Conservation (phyloP, 2,797 vertebrate genomes). For the Labroides dimidiatus region DNA sequence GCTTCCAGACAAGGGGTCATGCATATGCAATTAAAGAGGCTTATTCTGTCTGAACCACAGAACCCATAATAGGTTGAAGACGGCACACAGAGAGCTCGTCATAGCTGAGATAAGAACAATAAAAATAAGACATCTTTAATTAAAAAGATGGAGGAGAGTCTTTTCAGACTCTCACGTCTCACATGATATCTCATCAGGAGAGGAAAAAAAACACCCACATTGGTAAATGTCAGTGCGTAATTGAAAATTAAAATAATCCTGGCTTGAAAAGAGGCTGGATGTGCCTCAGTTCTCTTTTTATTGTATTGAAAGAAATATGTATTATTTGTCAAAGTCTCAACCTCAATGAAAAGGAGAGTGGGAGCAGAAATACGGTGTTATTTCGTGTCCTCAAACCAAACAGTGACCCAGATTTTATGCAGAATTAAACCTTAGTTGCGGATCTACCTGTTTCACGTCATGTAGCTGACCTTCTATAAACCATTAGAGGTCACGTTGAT, state of each 20-base stretch:
- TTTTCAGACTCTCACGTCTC: constrained; percentile 32
- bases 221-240: constrained; percentile 61
- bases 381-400: not conserved
- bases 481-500: not conserved
- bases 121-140: constrained; percentile 71
- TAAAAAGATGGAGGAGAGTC: constrained; percentile 60
- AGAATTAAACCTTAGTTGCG: constrained; percentile 8
- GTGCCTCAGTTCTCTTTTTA: constrained; percentile 8
- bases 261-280: constrained; percentile 20
- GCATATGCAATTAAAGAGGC: constrained; percentile 71
- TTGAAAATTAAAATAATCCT: constrained; percentile 40
- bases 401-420: constrained; percentile 14
- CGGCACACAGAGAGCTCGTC: constrained; percentile 33
- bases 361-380: not conserved
- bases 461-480: too few relatives aligned
- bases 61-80: constrained; percentile 37
- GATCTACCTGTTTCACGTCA: constrained; percentile 2
- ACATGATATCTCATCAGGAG: constrained; percentile 46
- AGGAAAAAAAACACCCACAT: constrained; percentile 42
- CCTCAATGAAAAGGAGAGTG: constrained; percentile 11
- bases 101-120: constrained; percentile 64
- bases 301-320: constrained; percentile 19
- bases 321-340: constrained; percentile 33
- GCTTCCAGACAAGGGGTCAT: constrained; percentile 69
- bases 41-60: constrained; percentile 49